Conservation (phyloP, 2,888 invertebrate genomes). For the Metopia argyrocephala region DNA sequence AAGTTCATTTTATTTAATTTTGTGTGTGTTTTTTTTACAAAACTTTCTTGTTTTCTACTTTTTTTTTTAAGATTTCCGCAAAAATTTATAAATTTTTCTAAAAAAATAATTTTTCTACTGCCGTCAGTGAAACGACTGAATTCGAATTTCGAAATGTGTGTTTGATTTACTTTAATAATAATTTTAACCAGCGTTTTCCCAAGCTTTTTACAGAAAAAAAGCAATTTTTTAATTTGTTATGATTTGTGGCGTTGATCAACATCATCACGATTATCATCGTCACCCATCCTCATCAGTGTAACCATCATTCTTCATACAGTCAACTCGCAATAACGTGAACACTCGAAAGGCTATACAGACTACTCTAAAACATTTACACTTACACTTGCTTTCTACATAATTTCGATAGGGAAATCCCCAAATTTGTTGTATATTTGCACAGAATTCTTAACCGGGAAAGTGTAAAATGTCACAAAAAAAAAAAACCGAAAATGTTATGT, state of each 20-base stretch:
- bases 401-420: no score
- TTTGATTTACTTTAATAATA: constrained; percentile 15
- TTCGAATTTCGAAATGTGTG: constrained; percentile 30
- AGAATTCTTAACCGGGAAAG: no score
- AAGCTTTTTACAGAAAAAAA: constrained; percentile 53
- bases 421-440: no score
- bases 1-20: constrained; percentile 70
- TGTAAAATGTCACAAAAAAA: no score
- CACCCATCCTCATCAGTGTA: neutral
- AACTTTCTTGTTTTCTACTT: constrained; percentile 50
- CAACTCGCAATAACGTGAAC: no score
- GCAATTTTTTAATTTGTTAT: constrained; percentile 73
- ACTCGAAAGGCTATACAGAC: no score
- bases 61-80: constrained; percentile 33
- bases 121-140: constrained; percentile 64
- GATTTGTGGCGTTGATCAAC: constrained; percentile 51
- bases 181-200: constrained; percentile 53
- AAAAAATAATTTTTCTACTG: no score
- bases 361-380: no score
- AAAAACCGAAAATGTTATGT: no score
- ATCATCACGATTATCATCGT: neutral
- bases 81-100: constrained; percentile 15
- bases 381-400: no score
- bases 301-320: neutral
- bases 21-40: constrained; percentile 4